Base-by-base conservation (phyloP, 2,888 invertebrate genomes). In the Stegophylla sp. region DNA sequence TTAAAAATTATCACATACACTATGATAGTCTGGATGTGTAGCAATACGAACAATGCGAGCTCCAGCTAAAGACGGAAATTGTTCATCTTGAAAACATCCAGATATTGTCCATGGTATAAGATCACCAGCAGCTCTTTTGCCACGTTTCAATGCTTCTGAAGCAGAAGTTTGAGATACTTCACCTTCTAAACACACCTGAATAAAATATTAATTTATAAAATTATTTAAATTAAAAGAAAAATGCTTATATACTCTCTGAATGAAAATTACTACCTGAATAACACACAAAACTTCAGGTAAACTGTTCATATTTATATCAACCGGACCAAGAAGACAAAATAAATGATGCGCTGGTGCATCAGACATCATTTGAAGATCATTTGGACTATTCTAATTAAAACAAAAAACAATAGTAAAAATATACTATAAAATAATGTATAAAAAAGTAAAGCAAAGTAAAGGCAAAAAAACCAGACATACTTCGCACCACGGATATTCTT, bases 271-370 rank as follows among this genome's bases (percentile, higher is more conserved):
- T 85, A 90, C 90, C 88, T 98, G 97, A 84, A 98, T 88, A 7
- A 97, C 96, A 84, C 94, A 96, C n/a, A 98, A 88, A 76, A 98
- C 93, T 87, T 98, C 97, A 0, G 98, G 98, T 84, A 98, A 88
- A 61, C 89, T 85, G 81, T 91, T 91, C 69, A 85, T 86, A 84
- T 91, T 90, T 0, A 92, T 89, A 84, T 92, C 90, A 1, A 95
- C 91, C 0, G 98, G 98, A 0, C 94, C 94, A 83, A 98, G 88
- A 56, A 99, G 88, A 84, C 97, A 97, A 88, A 98, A 99, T 81
- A 99, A 87, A 86, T 97, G 95, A 88, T 99, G 99, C 0, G 97
- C 97, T 0, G 99, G 98, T 20, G 99, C 98, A 88, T 99, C 99
- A 17, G 98, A 96, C 88, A 99, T 90, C 90, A 99, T 92, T 88